phyloP scores from a whole-genome alignment of 2,888 invertebrate species.

The Dolomedes plantarius region DNA sequence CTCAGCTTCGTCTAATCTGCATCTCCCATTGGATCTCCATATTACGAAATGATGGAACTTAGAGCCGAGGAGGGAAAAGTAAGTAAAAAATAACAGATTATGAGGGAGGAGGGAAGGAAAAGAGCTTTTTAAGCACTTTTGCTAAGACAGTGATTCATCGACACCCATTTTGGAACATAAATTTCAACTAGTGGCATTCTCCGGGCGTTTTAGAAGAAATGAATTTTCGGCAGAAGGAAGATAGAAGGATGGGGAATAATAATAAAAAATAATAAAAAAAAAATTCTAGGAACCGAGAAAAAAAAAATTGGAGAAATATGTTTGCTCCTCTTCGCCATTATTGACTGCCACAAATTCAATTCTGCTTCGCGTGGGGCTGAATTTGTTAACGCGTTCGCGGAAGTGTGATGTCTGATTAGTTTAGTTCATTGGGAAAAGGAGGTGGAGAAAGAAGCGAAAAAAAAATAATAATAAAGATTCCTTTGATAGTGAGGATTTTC shows the following conservation, averaged over 20 bases:
- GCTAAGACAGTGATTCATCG: slow-evolving; percentile 1
- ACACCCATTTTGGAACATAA: slow-evolving; percentile 7
- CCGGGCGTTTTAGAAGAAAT: not conserved
- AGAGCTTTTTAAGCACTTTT: not conserved
- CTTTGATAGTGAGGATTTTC: too few relatives aligned
- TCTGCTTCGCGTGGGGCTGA: not conserved
- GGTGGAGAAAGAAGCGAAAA: too few relatives aligned
- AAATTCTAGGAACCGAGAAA: not conserved
- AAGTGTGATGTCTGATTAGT: not conserved
- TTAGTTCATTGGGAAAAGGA: not conserved
- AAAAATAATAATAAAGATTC: too few relatives aligned
- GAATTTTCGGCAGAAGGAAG: not conserved
- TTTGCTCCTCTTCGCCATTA: not conserved
- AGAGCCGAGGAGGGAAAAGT: not conserved
- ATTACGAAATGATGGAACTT: not conserved
- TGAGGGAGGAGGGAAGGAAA: not conserved
- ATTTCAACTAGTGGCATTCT: slow-evolving; percentile 5
- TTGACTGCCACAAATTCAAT: not conserved
- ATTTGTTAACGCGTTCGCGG: not conserved
- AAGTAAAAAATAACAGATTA: not conserved
- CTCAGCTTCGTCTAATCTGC: not conserved
- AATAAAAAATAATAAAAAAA: not conserved
- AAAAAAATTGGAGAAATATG: not conserved
- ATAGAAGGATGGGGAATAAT: not conserved
- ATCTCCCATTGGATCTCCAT: not conserved